Base-by-base conservation (phyloP, 2,113 vertebrate genomes). In the Shinisaurus crocodilurus region DNA sequence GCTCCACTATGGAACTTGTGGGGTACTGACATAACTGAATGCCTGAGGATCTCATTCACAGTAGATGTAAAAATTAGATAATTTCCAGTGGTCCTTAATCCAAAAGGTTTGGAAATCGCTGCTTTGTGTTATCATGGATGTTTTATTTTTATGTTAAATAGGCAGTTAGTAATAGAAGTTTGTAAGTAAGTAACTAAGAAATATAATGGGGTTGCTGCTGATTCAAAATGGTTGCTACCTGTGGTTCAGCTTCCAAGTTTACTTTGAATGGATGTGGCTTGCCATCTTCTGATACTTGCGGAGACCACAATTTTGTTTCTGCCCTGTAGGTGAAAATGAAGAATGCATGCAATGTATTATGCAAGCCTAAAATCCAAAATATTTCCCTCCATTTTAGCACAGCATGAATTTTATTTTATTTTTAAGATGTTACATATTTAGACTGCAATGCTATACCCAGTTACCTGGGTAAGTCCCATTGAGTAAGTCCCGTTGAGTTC, bases 261-360 rank as follows among this genome's bases (percentile, higher is more conserved):
- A 99, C 96, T 97, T 98, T 99, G 95, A 97, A 99, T 16, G 98
- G 99, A 94, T 98, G 98, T 76, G 96, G 92, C 96, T 93, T 97
- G 4, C 98, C 98, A 2, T 98, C 98, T 95, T 99, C 98, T 85
- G 95, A 92, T 15, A 98, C 96, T 90, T 97, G 97, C 16, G 99
- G 99, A 12, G 99, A 98, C 99, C 99, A 99, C 82, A 99, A 95
- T 92, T 95, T 98, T 37, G 98, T 96, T 95, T 98, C 98, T 72
- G 97, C 95, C 96, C 99, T 99, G 95, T 16, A 91, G 96, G 90
- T 12, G 29, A 48, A 76, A 85, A 88, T 12, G 29, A 48, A 76
- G 84, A 88, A 79, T 37, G 34, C 29, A 3, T 74, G 25, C 85
- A 82, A 89, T 90, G 50, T 70, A 48, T 1, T 89, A 80, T 18